phyloP scores from a whole-genome alignment of 2,888 invertebrate species.

The Agrotis clavis region DNA sequence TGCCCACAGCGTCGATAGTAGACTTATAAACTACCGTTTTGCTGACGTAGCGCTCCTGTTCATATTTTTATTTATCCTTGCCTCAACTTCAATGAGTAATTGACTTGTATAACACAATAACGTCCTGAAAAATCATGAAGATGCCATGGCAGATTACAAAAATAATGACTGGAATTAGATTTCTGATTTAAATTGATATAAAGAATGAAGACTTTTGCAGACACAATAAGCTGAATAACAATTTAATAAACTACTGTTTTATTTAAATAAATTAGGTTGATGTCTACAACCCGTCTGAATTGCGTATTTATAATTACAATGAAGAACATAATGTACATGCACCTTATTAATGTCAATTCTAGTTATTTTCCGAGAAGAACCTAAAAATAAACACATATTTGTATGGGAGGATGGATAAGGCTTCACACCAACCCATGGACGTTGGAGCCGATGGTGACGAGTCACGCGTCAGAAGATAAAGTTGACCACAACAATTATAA shows the following conservation, averaged over 20 bases:
- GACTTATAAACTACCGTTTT: no score
- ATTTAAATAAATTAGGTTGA: background rate
- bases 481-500: conserved; percentile 29
- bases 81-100: no score
- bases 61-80: no score
- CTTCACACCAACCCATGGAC: background rate
- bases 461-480: background rate
- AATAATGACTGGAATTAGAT: no score
- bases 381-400: background rate
- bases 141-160: no score
- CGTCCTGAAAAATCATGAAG: background rate
- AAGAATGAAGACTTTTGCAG: background rate
- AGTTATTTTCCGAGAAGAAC: background rate
- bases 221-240: background rate
- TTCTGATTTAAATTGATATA: background rate
- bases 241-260: no score
- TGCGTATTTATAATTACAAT: background rate
- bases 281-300: background rate
- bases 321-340: background rate
- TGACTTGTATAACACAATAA: no score
- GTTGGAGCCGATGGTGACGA: conserved; percentile 18
- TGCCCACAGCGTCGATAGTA: no score
- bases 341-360: background rate
- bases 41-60: no score
- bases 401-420: background rate